phyloP scores from a whole-genome alignment of 2,888 invertebrate species.

The Macrophya annulata region DNA sequence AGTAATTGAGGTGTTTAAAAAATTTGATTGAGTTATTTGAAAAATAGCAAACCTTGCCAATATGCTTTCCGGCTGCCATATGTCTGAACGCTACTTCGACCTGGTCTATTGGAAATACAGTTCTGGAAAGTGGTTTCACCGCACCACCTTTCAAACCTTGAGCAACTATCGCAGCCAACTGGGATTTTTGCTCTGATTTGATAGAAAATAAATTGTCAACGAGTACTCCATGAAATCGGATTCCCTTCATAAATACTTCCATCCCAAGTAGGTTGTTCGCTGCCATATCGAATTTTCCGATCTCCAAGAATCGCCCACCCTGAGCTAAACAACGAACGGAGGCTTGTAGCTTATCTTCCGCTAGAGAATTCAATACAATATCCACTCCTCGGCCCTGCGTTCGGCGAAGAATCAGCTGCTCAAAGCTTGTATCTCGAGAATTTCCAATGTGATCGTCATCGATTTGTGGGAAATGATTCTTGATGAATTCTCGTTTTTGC shows the following conservation, averaged over 20 bases:
- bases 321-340: slow-evolving; percentile 83
- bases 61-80: slow-evolving; percentile 88
- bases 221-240: slow-evolving; percentile 89
- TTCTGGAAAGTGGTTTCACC: slow-evolving; percentile 86
- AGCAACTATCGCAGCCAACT: slow-evolving; percentile 82
- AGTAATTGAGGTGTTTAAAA: too few relatives aligned
- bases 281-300: slow-evolving; percentile 92
- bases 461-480: slow-evolving; percentile 82
- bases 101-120: slow-evolving; percentile 84
- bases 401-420: slow-evolving; percentile 89
- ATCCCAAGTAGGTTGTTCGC: slow-evolving; percentile 85
- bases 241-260: slow-evolving; percentile 86
- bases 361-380: slow-evolving; percentile 94
- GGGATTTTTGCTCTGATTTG: slow-evolving; percentile 81
- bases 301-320: slow-evolving; percentile 90
- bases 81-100: slow-evolving; percentile 87
- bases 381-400: slow-evolving; percentile 95
- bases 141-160: slow-evolving; percentile 85
- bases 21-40: too few relatives aligned
- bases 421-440: slow-evolving; percentile 93
- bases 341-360: slow-evolving; percentile 93
- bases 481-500: slow-evolving; percentile 81
- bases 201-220: slow-evolving; percentile 87
- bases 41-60: slow-evolving; percentile 86
- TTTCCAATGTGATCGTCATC: slow-evolving; percentile 89